A percentile compares a stretch with the other conserved stretches of the same genome.
Conservation (phyloP, 2,113 vertebrate genomes). For the Mesembrinibis cayennensis region DNA sequence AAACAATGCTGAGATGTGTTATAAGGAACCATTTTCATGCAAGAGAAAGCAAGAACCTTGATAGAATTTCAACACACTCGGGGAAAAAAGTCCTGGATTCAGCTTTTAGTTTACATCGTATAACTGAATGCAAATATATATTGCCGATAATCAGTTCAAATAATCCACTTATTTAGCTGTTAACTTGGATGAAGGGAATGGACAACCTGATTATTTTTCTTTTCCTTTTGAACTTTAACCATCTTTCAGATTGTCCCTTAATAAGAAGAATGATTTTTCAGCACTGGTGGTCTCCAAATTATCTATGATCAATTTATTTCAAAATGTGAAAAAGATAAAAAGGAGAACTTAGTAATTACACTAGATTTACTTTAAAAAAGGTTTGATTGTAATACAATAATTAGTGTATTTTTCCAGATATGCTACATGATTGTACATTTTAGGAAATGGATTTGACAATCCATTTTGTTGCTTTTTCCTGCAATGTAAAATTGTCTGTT, state of each 20-base stretch:
- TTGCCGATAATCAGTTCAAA: background rate
- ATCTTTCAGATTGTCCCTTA: background rate
- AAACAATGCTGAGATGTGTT: background rate
- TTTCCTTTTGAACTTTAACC: background rate
- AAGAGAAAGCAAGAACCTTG: background rate
- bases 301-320: background rate
- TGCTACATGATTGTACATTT: background rate
- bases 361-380: background rate
- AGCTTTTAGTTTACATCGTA: background rate
- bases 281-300: background rate
- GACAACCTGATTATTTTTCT: background rate
- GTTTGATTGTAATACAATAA: background rate
- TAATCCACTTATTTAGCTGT: background rate
- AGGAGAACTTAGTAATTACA: background rate
- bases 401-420: background rate
- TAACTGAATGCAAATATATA: background rate
- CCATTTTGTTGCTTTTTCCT: constrained; percentile 27
- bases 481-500: background rate
- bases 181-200: background rate
- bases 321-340: background rate
- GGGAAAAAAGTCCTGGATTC: background rate
- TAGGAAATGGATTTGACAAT: constrained; percentile 4
- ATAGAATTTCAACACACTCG: background rate
- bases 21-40: background rate
- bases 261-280: background rate